These are phyloP conservation scores for Sphenodon punctatus DNA, from an alignment of 2,797 vertebrate species.

Conservation along the genomic window DNA sequence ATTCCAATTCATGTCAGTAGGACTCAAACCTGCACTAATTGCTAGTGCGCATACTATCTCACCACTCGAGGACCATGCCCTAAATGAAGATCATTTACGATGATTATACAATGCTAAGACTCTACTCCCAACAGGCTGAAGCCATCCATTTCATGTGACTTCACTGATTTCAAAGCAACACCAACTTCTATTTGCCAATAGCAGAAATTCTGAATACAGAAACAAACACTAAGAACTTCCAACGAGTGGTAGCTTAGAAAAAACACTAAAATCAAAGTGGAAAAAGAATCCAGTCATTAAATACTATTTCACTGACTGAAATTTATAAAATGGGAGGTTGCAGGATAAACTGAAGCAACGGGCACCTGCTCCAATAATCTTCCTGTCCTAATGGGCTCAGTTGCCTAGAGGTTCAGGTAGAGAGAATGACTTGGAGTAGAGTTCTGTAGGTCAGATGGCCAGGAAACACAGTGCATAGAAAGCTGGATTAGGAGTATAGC, in stretches of 20 bases:
- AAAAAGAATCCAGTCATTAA: not conserved
- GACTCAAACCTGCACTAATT: no score
- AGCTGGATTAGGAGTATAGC: no score
- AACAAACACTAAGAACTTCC: not conserved
- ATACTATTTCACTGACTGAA: not conserved
- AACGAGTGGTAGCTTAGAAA: not conserved
- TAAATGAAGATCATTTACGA: not conserved
- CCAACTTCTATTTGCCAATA: not conserved
- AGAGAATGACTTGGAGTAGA: no score
- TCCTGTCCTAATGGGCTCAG: no score
- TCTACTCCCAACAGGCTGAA: not conserved
- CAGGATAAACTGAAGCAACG: no score
- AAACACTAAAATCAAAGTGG: not conserved
- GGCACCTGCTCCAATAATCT: no score
- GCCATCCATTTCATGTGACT: rapidly evolving
- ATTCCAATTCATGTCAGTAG: no score
- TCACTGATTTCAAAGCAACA: rapidly evolving
- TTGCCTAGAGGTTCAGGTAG: no score
- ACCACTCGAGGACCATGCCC: no score
- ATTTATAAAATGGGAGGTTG: not conserved
- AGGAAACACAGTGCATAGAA: no score
- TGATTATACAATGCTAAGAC: not conserved
- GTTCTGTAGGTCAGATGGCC: no score
- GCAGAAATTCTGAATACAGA: not conserved
- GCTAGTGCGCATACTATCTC: no score